Conservation (phyloP, 2,797 vertebrate genomes). For the Trichosurus vulpecula region DNA sequence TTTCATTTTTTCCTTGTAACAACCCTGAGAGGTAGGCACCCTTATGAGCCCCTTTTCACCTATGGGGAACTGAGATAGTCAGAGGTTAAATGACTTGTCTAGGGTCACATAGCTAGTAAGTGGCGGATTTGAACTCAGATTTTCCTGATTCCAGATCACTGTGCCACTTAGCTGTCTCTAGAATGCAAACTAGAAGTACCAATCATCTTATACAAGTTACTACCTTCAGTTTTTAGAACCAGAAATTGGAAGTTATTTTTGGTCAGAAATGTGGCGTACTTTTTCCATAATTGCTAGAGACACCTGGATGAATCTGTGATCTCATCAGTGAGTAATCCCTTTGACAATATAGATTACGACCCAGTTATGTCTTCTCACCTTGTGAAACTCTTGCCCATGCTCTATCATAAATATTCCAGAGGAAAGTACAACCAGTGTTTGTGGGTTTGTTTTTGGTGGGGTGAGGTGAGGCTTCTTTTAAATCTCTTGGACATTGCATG, state of each 20-base stretch:
- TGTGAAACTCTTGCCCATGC: background rate
- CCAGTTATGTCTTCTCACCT: background rate
- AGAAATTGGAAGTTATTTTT: slow-evolving; percentile 15
- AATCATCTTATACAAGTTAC: background rate
- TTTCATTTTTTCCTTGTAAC: background rate
- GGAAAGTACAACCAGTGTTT: background rate
- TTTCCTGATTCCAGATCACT: background rate
- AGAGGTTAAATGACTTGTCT: background rate
- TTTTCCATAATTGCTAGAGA: slow-evolving; percentile 1
- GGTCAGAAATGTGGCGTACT: background rate
- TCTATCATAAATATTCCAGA: background rate
- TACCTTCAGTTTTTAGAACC: background rate
- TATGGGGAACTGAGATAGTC: background rate
- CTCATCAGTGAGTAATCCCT: background rate
- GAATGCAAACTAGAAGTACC: slow-evolving; percentile 5
- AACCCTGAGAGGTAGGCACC: background rate
- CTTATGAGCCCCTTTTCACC: background rate
- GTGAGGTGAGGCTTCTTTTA: background rate
- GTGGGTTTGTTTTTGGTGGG: background rate
- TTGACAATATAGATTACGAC: background rate
- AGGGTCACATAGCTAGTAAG: background rate
- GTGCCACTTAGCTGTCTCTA: background rate
- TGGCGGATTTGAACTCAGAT: background rate
- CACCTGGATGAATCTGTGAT: background rate
- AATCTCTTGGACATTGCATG: background rate